Conservation (phyloP, 2,888 invertebrate genomes). For the Netelia fuscicornis region DNA sequence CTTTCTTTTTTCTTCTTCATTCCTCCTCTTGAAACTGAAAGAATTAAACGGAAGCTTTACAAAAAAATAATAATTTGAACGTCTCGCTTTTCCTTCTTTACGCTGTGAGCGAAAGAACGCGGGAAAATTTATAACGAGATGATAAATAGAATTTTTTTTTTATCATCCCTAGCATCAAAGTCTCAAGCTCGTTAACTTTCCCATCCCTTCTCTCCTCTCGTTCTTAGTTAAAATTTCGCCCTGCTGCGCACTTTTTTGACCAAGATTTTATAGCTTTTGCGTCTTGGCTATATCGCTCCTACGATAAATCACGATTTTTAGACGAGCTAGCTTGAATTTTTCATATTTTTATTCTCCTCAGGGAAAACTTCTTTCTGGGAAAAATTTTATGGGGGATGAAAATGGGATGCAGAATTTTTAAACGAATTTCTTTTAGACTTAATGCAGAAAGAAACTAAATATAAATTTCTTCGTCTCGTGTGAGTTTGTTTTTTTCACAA, state of each 20-base stretch:
- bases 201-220: not conserved
- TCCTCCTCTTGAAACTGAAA: too few species aligned
- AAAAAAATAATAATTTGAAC: not conserved
- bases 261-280: too few species aligned
- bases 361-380: too few species aligned
- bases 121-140: constrained; percentile 37
- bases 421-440: too few species aligned
- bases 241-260: too few species aligned
- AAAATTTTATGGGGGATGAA: too few species aligned
- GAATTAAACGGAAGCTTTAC: not conserved
- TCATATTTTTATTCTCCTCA: too few species aligned
- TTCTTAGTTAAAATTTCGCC: not conserved
- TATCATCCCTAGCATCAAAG: not conserved
- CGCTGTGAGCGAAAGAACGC: not conserved
- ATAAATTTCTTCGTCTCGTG: too few species aligned
- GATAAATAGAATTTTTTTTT: constrained; percentile 47
- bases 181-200: not conserved
- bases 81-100: not conserved
- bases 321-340: not conserved
- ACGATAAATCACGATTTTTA: not conserved
- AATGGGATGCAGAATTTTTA: too few species aligned
- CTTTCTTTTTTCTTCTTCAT: too few species aligned
- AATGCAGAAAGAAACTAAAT: too few species aligned
- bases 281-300: not conserved
- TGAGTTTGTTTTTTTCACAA: too few species aligned